phyloP scores from a whole-genome alignment of 2,797 vertebrate species.

The Synanceia verrucosa region DNA sequence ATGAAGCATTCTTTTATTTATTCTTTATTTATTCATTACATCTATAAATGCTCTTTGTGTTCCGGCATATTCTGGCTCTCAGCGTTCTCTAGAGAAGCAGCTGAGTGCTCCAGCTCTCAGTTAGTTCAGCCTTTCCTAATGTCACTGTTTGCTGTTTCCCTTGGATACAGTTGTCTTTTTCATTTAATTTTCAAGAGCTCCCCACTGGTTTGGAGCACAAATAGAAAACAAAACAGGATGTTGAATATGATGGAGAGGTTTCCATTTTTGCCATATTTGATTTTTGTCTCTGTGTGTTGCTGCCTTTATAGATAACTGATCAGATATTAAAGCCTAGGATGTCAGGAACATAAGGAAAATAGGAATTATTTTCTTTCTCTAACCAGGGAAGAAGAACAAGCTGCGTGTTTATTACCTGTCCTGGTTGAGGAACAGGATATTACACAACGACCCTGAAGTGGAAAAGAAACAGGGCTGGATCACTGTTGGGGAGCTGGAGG shows the following conservation, averaged over 20 bases:
- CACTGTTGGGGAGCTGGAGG: constrained; percentile 96
- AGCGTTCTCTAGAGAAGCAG: too few relatives aligned
- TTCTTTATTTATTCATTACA: too few relatives aligned
- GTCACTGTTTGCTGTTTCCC: constrained; percentile 5
- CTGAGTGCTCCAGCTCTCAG: too few relatives aligned
- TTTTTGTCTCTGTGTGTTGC: background rate
- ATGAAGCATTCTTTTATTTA: too few relatives aligned
- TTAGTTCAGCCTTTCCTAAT: too few relatives aligned
- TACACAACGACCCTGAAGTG: constrained; percentile 98
- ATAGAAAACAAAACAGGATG: background rate
- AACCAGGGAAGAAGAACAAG: constrained; percentile 97
- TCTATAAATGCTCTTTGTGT: too few relatives aligned
- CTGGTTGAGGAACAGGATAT: constrained; percentile 96
- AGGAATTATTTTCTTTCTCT: background rate
- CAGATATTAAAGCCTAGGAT: too few relatives aligned
- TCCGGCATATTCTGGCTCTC: too few relatives aligned
- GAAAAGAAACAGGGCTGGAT: constrained; percentile 99
- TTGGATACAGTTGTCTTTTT: background rate
- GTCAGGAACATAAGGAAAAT: too few relatives aligned
- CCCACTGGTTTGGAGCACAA: too few relatives aligned
- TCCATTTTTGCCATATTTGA: background rate
- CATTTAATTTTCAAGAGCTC: too few relatives aligned
- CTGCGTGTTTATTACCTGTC: constrained; percentile 98
- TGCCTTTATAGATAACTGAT: background rate
- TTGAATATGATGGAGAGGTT: background rate